Percentiles rank a stretch among this genome's conserved stretches.
Evolutionary conservation across 2,797 vertebrate genomes (phyloP).

Genomic region (Botia kubotai): DNA sequence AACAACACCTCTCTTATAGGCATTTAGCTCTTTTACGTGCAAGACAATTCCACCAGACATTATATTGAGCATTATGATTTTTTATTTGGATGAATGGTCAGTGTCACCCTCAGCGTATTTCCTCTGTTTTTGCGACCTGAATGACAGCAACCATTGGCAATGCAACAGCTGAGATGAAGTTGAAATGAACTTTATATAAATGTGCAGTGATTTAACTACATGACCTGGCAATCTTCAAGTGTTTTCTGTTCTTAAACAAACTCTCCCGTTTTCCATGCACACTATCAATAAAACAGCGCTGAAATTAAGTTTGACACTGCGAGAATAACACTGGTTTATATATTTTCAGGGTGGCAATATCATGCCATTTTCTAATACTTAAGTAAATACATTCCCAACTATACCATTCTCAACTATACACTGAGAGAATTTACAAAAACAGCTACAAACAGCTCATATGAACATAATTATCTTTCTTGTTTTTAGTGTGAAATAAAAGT

Average conservation of each 20-base stretch:
- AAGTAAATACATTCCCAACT: conserved; percentile 23
- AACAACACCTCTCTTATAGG: too few species aligned
- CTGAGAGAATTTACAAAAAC: conserved; percentile 29
- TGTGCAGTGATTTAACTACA: conserved; percentile 11
- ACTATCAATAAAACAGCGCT: conserved; percentile 67
- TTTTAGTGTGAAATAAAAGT: conserved; percentile 46
- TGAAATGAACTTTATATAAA: conserved; percentile 36
- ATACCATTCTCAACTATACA: conserved; percentile 5
- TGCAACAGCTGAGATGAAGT: conserved; percentile 11
- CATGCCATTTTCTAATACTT: neutral
- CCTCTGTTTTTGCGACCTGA: conserved; percentile 13
- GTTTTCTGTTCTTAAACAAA: conserved; percentile 72
- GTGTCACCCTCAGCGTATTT: neutral
- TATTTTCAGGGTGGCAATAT: neutral
- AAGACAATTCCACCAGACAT: too few species aligned
- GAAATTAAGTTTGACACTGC: neutral
- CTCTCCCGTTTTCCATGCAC: conserved; percentile 65
- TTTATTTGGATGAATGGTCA: too few species aligned
- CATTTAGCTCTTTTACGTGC: too few species aligned
- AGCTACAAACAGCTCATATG: conserved; percentile 25
- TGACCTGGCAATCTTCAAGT: conserved; percentile 63
- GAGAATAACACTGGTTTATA: conserved; percentile 29
- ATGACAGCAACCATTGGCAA: conserved; percentile 23
- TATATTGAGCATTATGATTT: too few species aligned
- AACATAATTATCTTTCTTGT: conserved; percentile 22